Evolutionary conservation across 2,113 vertebrate genomes (phyloP).

Genomic region (Pandion haliaetus): DNA sequence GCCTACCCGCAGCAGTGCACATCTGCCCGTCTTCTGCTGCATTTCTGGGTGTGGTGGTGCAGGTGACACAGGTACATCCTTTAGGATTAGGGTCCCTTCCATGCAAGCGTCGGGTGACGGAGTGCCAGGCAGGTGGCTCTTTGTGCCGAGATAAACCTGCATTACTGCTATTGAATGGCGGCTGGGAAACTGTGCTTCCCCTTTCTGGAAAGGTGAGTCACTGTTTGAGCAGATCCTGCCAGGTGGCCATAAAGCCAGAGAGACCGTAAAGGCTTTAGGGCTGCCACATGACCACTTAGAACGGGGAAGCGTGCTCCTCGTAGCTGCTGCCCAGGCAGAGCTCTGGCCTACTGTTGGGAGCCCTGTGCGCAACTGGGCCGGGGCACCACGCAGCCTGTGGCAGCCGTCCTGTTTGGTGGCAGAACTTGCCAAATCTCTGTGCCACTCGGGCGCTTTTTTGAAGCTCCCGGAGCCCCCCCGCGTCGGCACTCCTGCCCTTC

Average conservation of each 20-base stretch:
- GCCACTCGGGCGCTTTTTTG: neutral
- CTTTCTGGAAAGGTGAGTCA: conserved; percentile 63
- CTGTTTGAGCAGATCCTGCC: conserved; percentile 18
- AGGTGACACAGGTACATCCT: neutral
- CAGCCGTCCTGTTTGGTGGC: neutral
- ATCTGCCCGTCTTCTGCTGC: fast-evolving
- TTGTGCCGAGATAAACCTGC: neutral
- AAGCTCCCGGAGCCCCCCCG: too few relatives aligned
- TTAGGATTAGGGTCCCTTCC: neutral
- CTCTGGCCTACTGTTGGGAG: neutral
- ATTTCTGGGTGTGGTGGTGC: neutral
- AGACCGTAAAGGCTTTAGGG: neutral
- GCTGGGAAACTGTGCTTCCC: neutral
- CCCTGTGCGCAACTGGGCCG: neutral
- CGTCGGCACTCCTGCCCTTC: fast-evolving
- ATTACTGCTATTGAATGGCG: neutral
- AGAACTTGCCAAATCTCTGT: neutral
- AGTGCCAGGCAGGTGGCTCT: neutral
- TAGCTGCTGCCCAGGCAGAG: neutral
- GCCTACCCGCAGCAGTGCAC: too few relatives aligned
- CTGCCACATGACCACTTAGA: neutral
- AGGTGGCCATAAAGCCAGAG: neutral
- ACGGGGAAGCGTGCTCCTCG: neutral
- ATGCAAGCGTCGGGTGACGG: neutral
- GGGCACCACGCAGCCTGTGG: neutral